Evolutionary conservation across 64 coral and sea anemone species (phyloP).

Genomic region (Astreopora myriophthalma): DNA sequence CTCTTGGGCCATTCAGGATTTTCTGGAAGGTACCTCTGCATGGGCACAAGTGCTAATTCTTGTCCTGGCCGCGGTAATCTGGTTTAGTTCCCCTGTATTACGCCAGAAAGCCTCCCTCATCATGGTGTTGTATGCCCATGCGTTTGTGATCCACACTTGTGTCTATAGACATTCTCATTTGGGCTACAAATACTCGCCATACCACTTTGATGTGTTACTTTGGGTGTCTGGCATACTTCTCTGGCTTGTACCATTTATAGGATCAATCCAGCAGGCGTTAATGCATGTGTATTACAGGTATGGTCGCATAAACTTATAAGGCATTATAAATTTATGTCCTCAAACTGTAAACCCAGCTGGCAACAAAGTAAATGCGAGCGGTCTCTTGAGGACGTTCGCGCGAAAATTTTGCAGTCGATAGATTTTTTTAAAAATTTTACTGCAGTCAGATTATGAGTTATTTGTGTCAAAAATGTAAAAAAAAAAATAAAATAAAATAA

Average conservation of each 20-base stretch:
- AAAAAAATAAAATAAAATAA: too few species aligned
- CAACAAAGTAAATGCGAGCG: too few species aligned
- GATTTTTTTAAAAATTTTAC: too few species aligned
- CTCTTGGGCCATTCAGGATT: conserved; percentile 84
- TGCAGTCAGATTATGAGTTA: too few species aligned
- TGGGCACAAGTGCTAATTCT: conserved; percentile 72
- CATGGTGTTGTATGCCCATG: conserved; percentile 75
- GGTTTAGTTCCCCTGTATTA: conserved; percentile 67
- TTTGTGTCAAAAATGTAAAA: too few species aligned
- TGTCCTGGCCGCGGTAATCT: conserved; percentile 51
- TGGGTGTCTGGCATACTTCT: conserved; percentile 61
- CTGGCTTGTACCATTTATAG: conserved; percentile 64
- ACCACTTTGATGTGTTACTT: background rate
- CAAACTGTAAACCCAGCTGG: too few species aligned
- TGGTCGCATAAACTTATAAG: too few species aligned
- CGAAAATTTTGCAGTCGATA: too few species aligned
- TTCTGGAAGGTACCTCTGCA: conserved; percentile 43
- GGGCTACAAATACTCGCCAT: background rate
- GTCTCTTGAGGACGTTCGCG: too few species aligned
- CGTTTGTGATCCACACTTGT: conserved; percentile 71
- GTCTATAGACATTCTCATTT: conserved; percentile 69
- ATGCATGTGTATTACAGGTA: conserved; percentile 60
- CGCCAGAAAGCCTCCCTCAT: conserved; percentile 55
- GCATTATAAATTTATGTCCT: too few species aligned
- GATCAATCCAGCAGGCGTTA: conserved; percentile 47